Evolutionary conservation across 2,113 vertebrate species (phyloP).

Genomic region (Cynoglossus semilaevis): DNA sequence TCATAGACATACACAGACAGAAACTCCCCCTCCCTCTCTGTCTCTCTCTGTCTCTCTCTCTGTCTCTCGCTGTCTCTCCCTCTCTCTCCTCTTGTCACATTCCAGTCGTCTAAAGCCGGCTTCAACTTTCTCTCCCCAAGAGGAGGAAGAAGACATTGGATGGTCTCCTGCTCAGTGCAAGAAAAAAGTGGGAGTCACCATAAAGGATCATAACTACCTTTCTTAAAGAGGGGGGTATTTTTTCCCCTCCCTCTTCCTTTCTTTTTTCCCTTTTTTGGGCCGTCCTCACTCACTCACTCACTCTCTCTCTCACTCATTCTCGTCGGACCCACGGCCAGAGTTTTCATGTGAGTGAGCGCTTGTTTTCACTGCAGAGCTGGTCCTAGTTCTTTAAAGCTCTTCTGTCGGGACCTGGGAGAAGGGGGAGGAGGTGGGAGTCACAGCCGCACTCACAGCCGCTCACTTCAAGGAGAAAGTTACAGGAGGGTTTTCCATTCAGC

Average conservation of each 20-base stretch:
- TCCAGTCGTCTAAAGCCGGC: constrained; percentile 65
- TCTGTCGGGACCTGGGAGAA: constrained; percentile 31
- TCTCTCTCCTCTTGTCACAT: constrained; percentile 67
- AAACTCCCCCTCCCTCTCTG: constrained; percentile 5
- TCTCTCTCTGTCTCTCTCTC: constrained; percentile 10
- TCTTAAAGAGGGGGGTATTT: constrained; percentile 54
- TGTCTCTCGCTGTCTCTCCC: constrained; percentile 27
- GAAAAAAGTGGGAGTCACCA: constrained; percentile 53
- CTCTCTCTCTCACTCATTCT: constrained; percentile 13
- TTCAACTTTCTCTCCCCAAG: constrained; percentile 61
- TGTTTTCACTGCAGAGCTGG: constrained; percentile 53
- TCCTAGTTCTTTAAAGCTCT: constrained; percentile 16
- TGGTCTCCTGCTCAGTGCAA: constrained; percentile 9
- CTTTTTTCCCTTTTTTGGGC: constrained; percentile 57
- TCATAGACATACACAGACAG: neutral
- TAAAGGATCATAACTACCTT: constrained; percentile 47
- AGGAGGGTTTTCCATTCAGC: constrained; percentile 52
- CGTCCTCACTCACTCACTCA: constrained; percentile 10
- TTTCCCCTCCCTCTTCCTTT: constrained; percentile 16
- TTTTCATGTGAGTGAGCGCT: constrained; percentile 63
- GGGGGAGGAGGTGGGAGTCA: constrained; percentile 23
- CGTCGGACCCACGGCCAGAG: constrained; percentile 43
- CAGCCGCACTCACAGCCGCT: constrained; percentile 36
- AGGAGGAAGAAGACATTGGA: constrained; percentile 36
- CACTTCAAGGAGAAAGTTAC: constrained; percentile 39